phyloP scores from a whole-genome alignment of 1,140 invertebrate genomes.

The Pseudomyrmex cubaensis region DNA sequence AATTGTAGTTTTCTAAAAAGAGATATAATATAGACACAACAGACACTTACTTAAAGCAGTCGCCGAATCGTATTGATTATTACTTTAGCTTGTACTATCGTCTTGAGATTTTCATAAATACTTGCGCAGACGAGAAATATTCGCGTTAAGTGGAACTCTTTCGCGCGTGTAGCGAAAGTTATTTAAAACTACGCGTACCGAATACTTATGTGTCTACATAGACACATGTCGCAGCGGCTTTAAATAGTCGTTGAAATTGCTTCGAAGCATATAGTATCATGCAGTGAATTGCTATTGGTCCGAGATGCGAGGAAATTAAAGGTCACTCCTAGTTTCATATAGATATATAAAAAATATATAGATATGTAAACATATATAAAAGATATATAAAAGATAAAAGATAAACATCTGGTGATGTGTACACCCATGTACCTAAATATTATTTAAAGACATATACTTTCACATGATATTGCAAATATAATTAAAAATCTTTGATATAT shows the following conservation, averaged over 20 bases:
- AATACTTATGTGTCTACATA: conserved; percentile 58
- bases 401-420: too few species aligned
- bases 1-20: background rate
- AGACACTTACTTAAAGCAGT: conserved; percentile 52
- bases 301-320: background rate
- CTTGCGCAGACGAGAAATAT: conserved; percentile 24
- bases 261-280: conserved; percentile 3
- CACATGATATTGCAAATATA: background rate
- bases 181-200: conserved; percentile 68
- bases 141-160: conserved; percentile 40
- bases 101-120: conserved; percentile 49
- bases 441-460: background rate
- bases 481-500: conserved; percentile 3
- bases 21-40: background rate
- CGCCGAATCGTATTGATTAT: conserved; percentile 15
- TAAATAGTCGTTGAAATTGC: conserved; percentile 67
- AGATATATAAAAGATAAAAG: too few species aligned
- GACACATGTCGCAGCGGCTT: conserved; percentile 64
- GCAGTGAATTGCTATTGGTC: background rate
- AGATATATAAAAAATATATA: too few species aligned
- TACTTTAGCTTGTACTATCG: conserved; percentile 24
- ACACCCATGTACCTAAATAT: background rate
- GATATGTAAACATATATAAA: too few species aligned
- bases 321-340: too few species aligned
- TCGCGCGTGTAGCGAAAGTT: conserved; percentile 51